phyloP scores from a whole-genome alignment of 30 jellyfish, hydroid and myxozoan species.

The Aurelia aurita region DNA sequence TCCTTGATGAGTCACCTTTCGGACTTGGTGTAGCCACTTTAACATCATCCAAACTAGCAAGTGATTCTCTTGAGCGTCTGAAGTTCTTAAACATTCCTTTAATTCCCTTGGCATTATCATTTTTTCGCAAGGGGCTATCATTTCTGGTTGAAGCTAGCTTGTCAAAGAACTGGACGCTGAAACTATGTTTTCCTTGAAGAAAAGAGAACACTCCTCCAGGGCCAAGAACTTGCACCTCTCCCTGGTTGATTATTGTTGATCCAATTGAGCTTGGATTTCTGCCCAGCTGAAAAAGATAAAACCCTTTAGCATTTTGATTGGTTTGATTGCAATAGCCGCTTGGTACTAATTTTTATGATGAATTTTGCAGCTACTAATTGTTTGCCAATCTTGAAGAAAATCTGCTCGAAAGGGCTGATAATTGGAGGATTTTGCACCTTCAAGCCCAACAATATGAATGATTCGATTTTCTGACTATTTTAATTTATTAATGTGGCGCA shows the following conservation, averaged over 20 bases:
- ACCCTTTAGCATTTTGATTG: not conserved
- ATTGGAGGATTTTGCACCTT: too few relatives aligned
- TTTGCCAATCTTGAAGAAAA: too few relatives aligned
- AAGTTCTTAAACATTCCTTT: not conserved
- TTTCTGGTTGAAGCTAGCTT: not conserved
- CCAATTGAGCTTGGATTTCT: constrained; percentile 77
- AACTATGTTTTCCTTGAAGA: constrained; percentile 65
- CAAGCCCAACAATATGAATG: too few relatives aligned
- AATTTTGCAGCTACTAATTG: too few relatives aligned
- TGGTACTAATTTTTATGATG: too few relatives aligned
- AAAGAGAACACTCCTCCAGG: constrained; percentile 63
- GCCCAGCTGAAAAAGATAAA: constrained; percentile 58
- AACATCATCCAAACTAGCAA: not conserved
- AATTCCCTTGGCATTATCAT: constrained; percentile 3
- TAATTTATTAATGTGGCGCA: too few relatives aligned
- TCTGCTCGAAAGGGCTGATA: too few relatives aligned
- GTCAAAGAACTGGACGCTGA: constrained; percentile 78
- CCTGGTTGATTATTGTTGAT: constrained; percentile 43
- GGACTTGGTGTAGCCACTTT: not conserved
- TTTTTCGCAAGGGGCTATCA: constrained; percentile 1
- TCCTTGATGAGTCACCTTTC: not conserved
- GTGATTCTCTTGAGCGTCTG: constrained; percentile 7
- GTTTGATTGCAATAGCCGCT: too few relatives aligned
- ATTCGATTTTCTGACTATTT: too few relatives aligned
- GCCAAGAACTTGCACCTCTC: constrained; percentile 56